phyloP scores from a whole-genome alignment of 2,888 invertebrate genomes.

The Hirtodrosophila trivittata region DNA sequence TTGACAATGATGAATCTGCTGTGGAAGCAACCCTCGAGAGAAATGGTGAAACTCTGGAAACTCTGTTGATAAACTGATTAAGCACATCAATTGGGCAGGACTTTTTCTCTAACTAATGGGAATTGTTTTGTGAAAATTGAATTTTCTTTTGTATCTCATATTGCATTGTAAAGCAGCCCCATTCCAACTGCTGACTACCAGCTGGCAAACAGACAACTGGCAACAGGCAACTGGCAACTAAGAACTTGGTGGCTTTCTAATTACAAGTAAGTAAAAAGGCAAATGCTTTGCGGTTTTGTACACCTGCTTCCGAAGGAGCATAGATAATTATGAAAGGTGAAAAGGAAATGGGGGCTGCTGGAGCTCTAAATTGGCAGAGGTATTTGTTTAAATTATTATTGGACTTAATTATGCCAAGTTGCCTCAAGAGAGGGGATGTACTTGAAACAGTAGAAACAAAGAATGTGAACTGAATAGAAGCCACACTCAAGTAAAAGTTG shows the following conservation, averaged over 20 bases:
- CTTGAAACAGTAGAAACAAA: constrained; percentile 42
- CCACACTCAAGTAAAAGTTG: constrained; percentile 48
- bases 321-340: constrained; percentile 69
- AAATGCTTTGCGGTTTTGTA: constrained; percentile 70
- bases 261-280: constrained; percentile 70
- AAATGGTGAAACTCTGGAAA: constrained; percentile 14
- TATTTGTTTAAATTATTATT: constrained; percentile 77
- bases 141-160: constrained; percentile 63
- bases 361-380: constrained; percentile 63
- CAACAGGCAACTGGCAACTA: not conserved
- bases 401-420: constrained; percentile 71
- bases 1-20: constrained; percentile 78
- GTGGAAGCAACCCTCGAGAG: constrained; percentile 47
- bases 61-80: constrained; percentile 75
- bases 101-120: constrained; percentile 53
- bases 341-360: constrained; percentile 14
- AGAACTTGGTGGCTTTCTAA: constrained; percentile 55
- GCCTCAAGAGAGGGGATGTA: constrained; percentile 20
- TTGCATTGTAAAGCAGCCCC: constrained; percentile 37
- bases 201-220: not conserved
- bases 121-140: constrained; percentile 76
- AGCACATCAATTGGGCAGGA: constrained; percentile 74
- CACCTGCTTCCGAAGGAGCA: constrained; percentile 64
- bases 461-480: constrained; percentile 49
- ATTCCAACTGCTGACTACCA: not conserved